Base-by-base conservation (phyloP, 2,888 invertebrate species). In the Zaprionus lineosus region DNA sequence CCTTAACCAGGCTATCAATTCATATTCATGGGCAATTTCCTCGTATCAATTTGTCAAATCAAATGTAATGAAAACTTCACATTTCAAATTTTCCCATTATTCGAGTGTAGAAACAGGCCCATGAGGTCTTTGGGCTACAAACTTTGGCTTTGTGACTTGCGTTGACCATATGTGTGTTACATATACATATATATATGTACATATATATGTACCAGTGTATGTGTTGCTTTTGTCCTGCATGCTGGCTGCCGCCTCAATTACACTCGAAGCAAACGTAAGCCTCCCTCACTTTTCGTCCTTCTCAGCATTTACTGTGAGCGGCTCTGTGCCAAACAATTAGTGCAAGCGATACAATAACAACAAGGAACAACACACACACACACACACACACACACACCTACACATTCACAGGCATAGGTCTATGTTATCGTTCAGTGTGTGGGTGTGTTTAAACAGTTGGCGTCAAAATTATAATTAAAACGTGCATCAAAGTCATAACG, bases 401-500 rank as follows among this genome's bases (percentile, higher is more conserved):
- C 29, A 46, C 37, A 34, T 4, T 14, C 47, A 46, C 34, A 41
- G 16, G 12, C 43, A 12, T 36, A 34, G 28, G 34, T 41, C 18
- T 59, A 40, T 56, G 55, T 60, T 69, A 59, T 78, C 70, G 53
- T 31, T 33, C 5, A 36, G 37, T 31, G 47, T 46, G 57, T 47
- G 43, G 15, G 55, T 62, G 61, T 86, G 82, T 86, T 81, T 81
- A 84, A 86, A 84, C 84, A 86, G 84, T 81, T 86, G 79, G 86
- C 86, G 84, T 84, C 84, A 82, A 86, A 84, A 81, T 78, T 79
- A 83, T 86, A 82, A 82, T 86, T 83, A 86, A 85, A 82, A 85
- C 84, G 86, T 86, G 85, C 86, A 82, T 86, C 81, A 86, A 83
- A 85, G 69, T 82, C 79, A 60, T 59, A 74, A 74, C 56, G 57